These are phyloP conservation scores for Delia radicum DNA, from an alignment of 1,140 invertebrate genomes.

Conservation along the genomic window DNA sequence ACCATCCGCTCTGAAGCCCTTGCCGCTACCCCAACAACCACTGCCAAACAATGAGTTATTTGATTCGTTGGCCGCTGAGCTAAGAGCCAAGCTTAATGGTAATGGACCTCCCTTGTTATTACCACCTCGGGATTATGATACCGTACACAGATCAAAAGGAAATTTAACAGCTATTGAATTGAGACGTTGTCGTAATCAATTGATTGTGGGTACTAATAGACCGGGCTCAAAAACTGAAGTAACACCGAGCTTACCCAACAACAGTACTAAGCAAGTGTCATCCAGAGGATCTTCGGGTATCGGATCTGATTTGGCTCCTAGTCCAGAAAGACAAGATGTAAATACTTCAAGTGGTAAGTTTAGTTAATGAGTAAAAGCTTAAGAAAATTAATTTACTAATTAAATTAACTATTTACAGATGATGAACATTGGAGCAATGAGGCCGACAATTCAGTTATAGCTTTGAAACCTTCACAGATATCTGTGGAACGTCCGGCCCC, in stretches of 20 bases:
- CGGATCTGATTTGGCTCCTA: conserved; percentile 83
- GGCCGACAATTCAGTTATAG: conserved; percentile 52
- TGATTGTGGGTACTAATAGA: conserved; percentile 45
- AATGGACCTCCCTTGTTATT: conserved; percentile 78
- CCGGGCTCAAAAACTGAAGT: conserved; percentile 30
- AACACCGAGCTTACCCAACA: background rate
- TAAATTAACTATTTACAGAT: conserved; percentile 34
- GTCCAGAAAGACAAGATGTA: conserved; percentile 64
- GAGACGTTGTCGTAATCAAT: conserved; percentile 63
- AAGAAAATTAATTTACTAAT: background rate
- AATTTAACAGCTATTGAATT: conserved; percentile 80
- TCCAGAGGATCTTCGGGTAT: conserved; percentile 74
- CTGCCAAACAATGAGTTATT: conserved; percentile 71
- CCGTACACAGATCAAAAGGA: conserved; percentile 78
- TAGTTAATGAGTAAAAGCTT: no score
- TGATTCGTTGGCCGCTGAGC: conserved; percentile 88
- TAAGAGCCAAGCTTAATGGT: conserved; percentile 78
- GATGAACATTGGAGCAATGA: conserved; percentile 54
- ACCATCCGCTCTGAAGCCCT: conserved; percentile 25
- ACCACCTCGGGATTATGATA: conserved; percentile 92
- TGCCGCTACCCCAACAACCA: conserved; percentile 53
- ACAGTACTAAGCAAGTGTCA: conserved; percentile 58
- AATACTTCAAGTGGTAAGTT: conserved; percentile 61
- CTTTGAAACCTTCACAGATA: conserved; percentile 50
- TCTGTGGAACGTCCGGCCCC: conserved; percentile 33